phyloP scores from a whole-genome alignment of 2,888 invertebrate species.

The Pristionchus japonicus region DNA sequence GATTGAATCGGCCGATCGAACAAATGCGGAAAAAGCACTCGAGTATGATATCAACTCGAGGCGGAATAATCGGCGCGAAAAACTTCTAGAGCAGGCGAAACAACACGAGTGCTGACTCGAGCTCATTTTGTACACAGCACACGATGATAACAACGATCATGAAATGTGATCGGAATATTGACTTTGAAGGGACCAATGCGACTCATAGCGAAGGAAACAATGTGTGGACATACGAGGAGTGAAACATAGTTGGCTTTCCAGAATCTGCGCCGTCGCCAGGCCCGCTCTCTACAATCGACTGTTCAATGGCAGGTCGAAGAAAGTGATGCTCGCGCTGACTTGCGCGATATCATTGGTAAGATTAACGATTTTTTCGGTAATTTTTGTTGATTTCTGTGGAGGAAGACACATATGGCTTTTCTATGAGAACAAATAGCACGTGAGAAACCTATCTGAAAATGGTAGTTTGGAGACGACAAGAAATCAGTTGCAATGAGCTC shows the following conservation, averaged over 20 bases:
- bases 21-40: too few species aligned
- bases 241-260: not conserved
- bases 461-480: too few species aligned
- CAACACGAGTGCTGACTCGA: too few species aligned
- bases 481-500: too few species aligned
- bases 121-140: too few species aligned
- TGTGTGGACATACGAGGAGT: too few species aligned
- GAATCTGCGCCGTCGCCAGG: conserved; percentile 47
- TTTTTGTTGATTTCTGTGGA: not conserved
- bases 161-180: not conserved
- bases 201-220: not conserved
- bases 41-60: too few species aligned
- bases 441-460: not conserved
- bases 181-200: not conserved
- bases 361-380: not conserved
- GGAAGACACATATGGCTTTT: not conserved
- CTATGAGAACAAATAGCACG: not conserved
- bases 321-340: not conserved
- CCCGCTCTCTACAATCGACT: conserved; percentile 59
- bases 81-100: too few species aligned
- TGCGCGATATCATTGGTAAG: not conserved
- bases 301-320: conserved; percentile 54
- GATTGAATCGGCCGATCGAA: too few species aligned
- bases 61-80: too few species aligned
- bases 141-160: too few species aligned